Base-by-base conservation (phyloP, 2,113 vertebrate species). In the Psilopogon haemacephalus region DNA sequence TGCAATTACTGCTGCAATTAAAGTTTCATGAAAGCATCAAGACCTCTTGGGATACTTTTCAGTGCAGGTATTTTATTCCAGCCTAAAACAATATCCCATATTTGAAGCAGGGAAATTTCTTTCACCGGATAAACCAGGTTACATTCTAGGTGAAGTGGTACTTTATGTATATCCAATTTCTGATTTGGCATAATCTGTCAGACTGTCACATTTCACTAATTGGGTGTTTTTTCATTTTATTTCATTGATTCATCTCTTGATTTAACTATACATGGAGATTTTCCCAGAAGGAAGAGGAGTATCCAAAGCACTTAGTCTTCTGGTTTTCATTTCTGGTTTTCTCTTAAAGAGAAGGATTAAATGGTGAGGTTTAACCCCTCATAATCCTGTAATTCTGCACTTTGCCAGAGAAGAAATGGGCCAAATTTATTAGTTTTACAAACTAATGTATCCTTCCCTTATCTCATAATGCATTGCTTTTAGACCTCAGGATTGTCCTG, bases 201-300 rank as follows among this genome's bases (percentile, higher is more conserved):
- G 40, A 60, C n/a, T 94, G 94, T 90, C 37, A 19, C 75, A 84
- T 87, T 68, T 48, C 88, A 28, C 95, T 96, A 94, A 76, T 78
- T 24, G 30, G 26, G 28, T 44, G 76, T 93, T 81, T 94, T 96
- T 96, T 94, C 40, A 58, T 54, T 91, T 55, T 92, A n/a, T 84
- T 65, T 85, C 85, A 93, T 87, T 86, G 95, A 93, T 94, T 84
- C 32, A 69, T 44, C 68, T 95, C 79, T 95, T 94, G 67, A 93
- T 93, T 90, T 18, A 83, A n/a, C 86, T 95, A 69, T 94, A 97
- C 94, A 95, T 95, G 84, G 95, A 81, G 64, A 69, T 71, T 89
- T 95, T 79, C 28, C 33, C 82, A 9, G 72, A 71, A 52, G 30
- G 65, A 18, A 93, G 15, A 84, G 72, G 52, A 96, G 42, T 7